Percentiles rank a stretch among this genome's conserved stretches.
Evolutionary conservation across 2,113 vertebrate species (phyloP).

Genomic region (Catharus bicknelli): DNA sequence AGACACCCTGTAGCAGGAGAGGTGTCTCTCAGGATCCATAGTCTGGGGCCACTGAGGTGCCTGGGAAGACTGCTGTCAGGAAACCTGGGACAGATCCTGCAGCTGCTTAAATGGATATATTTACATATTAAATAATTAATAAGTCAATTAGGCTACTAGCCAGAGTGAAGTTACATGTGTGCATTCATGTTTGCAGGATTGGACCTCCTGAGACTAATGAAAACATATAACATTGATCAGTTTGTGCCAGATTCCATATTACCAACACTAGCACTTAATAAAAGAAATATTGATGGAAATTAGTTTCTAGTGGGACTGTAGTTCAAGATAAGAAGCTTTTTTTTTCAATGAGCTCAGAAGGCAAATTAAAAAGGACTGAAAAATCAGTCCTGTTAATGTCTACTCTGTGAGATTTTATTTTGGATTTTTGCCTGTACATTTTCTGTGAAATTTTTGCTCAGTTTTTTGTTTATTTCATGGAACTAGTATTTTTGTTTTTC

Average conservation of each 20-base stretch:
- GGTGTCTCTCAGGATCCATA: background rate
- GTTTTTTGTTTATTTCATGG: background rate
- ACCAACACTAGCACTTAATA: constrained; percentile 6
- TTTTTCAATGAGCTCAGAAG: background rate
- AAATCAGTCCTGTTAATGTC: background rate
- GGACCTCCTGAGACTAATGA: background rate
- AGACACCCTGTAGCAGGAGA: background rate
- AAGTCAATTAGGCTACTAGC: background rate
- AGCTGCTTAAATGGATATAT: background rate
- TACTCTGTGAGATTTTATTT: background rate
- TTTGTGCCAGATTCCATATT: constrained; percentile 19
- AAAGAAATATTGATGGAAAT: constrained; percentile 50
- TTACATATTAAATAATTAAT: background rate
- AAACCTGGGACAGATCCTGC: background rate
- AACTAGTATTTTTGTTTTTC: background rate
- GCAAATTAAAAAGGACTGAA: background rate
- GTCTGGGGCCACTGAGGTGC: background rate
- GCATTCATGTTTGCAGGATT: background rate
- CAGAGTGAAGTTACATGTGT: background rate
- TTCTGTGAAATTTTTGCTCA: background rate
- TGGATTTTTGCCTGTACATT: background rate
- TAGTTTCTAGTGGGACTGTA: background rate
- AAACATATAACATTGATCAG: background rate
- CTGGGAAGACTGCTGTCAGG: background rate
- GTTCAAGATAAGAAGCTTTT: background rate